phyloP scores from a whole-genome alignment of 2,797 vertebrate species.

The Cirrhinus mrigala region DNA sequence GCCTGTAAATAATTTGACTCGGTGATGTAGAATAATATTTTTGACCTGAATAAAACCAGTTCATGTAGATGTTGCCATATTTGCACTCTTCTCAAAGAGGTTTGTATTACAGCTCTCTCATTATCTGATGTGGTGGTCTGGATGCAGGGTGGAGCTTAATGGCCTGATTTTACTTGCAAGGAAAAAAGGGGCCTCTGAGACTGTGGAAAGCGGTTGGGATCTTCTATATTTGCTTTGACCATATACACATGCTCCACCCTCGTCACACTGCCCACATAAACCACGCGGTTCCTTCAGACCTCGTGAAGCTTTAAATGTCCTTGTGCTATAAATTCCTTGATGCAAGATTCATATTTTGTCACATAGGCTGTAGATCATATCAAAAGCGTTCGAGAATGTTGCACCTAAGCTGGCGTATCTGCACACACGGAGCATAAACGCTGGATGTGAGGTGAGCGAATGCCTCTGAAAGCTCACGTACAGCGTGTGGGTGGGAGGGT shows the following conservation, averaged over 20 bases:
- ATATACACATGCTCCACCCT: slow-evolving; percentile 77
- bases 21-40: not conserved
- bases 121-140: slow-evolving; percentile 70
- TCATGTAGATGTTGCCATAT: not conserved
- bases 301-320: slow-evolving; percentile 57
- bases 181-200: slow-evolving; percentile 71
- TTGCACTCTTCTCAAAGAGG: not conserved
- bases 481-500: slow-evolving; percentile 60
- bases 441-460: not conserved
- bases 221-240: slow-evolving; percentile 77
- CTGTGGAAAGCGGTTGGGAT: slow-evolving; percentile 76
- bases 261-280: slow-evolving; percentile 71
- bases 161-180: slow-evolving; percentile 67
- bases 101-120: not conserved
- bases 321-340: slow-evolving; percentile 10
- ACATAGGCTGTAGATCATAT: not conserved
- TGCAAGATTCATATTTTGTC: not conserved
- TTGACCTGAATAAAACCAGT: not conserved
- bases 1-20: not conserved
- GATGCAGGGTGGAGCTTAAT: slow-evolving; percentile 73
- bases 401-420: slow-evolving; percentile 19
- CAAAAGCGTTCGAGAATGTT: not conserved
- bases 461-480: not conserved
- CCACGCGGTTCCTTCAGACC: slow-evolving; percentile 59
- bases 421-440: not conserved